Evolutionary conservation across 2,797 vertebrate species (phyloP).

Genomic region (Spinus pinus): DNA sequence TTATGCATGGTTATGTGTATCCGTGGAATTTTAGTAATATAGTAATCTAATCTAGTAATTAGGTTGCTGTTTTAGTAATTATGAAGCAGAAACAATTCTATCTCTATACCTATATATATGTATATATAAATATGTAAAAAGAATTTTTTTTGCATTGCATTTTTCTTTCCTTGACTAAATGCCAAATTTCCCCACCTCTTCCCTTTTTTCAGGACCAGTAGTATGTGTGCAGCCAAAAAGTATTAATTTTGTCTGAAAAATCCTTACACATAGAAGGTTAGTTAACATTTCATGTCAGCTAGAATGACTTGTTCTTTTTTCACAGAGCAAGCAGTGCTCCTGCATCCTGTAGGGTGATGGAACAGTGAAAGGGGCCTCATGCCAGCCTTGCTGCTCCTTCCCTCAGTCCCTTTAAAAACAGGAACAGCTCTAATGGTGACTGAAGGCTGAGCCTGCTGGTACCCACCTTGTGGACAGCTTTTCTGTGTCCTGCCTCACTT

Average conservation of each 20-base stretch:
- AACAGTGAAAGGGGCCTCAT: neutral
- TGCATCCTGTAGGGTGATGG: neutral
- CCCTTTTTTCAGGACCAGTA: neutral
- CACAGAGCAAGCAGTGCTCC: neutral
- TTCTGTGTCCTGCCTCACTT: neutral
- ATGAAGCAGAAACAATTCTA: neutral
- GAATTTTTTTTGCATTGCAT: neutral
- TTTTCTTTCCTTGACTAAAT: neutral
- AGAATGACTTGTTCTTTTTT: neutral
- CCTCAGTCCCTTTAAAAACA: neutral
- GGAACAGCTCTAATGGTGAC: neutral
- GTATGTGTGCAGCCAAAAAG: neutral
- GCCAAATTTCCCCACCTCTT: rapidly evolving
- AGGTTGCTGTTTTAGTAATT: neutral
- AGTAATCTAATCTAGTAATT: neutral
- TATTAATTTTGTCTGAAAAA: neutral
- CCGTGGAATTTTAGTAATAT: neutral
- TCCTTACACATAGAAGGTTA: neutral
- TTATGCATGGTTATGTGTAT: neutral
- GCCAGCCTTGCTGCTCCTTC: neutral
- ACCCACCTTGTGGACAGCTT: neutral
- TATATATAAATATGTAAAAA: neutral
- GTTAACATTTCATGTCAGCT: neutral
- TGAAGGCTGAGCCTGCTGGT: neutral
- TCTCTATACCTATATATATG: neutral